These are phyloP conservation scores for Drosophila tristis DNA, from an alignment of 1,140 invertebrate species.

Conservation along the genomic window DNA sequence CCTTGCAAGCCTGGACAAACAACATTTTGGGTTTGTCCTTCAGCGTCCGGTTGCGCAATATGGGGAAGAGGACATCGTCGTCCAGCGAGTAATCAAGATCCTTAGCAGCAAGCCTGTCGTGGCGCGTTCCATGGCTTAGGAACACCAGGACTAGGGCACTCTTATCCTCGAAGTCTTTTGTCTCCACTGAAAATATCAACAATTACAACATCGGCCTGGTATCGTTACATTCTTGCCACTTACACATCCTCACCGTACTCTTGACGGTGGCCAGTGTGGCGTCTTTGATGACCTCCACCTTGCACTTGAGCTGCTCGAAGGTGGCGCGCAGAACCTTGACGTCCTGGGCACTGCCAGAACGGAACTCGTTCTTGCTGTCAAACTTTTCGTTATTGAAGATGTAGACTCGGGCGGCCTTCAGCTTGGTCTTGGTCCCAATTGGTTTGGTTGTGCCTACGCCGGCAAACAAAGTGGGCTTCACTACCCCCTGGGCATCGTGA, in stretches of 20 bases:
- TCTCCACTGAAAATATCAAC: slow-evolving; percentile 53
- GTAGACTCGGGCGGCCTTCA: slow-evolving; percentile 69
- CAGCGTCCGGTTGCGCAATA: slow-evolving; percentile 65
- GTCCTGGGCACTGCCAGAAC: slow-evolving; percentile 65
- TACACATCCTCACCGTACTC: slow-evolving; percentile 58
- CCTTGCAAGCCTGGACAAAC: slow-evolving; percentile 81
- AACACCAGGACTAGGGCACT: slow-evolving; percentile 62
- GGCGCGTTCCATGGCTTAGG: slow-evolving; percentile 56
- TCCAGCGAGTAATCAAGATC: slow-evolving; percentile 72
- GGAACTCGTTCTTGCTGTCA: slow-evolving; percentile 55
- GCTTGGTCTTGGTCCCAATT: slow-evolving; percentile 29
- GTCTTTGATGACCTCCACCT: slow-evolving; percentile 61
- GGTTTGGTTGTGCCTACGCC: neutral
- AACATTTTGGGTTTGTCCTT: slow-evolving; percentile 74
- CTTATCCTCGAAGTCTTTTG: slow-evolving; percentile 60
- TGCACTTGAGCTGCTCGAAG: slow-evolving; percentile 66
- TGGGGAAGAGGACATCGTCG: slow-evolving; percentile 69
- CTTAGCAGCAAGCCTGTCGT: slow-evolving; percentile 65
- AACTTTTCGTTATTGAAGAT: slow-evolving; percentile 78
- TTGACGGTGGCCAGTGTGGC: slow-evolving; percentile 55
- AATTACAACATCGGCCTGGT: neutral
- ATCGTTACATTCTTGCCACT: slow-evolving; percentile 19
- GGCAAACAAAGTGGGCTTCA: neutral
- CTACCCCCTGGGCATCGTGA: slow-evolving; percentile 34
- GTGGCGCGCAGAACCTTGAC: slow-evolving; percentile 50